Conservation (phyloP, 2,797 vertebrate species). For the Gymnothorax javanicus region DNA sequence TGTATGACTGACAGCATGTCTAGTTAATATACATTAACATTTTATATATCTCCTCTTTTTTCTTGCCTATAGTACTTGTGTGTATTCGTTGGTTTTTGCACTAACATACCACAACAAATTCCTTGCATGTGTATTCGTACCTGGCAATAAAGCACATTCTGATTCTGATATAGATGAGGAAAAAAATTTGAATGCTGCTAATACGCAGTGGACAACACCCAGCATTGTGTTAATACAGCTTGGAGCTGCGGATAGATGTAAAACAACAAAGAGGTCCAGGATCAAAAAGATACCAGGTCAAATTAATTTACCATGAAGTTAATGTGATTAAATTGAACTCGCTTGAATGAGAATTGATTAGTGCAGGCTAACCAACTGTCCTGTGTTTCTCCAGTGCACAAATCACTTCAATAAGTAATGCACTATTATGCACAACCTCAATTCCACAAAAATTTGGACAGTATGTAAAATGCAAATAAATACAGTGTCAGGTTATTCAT, state of each 20-base stretch:
- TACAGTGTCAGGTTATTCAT: no score
- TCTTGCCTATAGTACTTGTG: no score
- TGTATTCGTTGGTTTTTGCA: no score
- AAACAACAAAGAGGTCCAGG: not conserved
- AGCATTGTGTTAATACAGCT: not conserved
- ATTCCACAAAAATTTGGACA: no score
- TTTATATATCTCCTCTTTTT: no score
- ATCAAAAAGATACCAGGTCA: not conserved
- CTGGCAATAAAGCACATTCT: no score
- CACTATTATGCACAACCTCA: constrained; percentile 33
- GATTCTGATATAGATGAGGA: no score
- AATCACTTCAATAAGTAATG: constrained; percentile 34
- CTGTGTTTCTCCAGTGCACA: constrained; percentile 33
- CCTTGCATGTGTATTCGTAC: no score
- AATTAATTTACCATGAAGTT: constrained; percentile 1
- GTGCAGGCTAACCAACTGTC: constrained; percentile 31
- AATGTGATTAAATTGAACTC: constrained; percentile 25
- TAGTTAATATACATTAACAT: not conserved
- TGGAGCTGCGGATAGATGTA: not conserved
- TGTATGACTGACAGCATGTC: not conserved
- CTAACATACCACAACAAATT: no score
- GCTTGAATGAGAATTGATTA: constrained; percentile 39
- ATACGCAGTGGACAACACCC: not conserved
- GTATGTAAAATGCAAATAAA: no score
- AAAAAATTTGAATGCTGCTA: no score